Evolutionary conservation across 2,113 vertebrate genomes (phyloP).

Genomic region (Gila orcuttii): DNA sequence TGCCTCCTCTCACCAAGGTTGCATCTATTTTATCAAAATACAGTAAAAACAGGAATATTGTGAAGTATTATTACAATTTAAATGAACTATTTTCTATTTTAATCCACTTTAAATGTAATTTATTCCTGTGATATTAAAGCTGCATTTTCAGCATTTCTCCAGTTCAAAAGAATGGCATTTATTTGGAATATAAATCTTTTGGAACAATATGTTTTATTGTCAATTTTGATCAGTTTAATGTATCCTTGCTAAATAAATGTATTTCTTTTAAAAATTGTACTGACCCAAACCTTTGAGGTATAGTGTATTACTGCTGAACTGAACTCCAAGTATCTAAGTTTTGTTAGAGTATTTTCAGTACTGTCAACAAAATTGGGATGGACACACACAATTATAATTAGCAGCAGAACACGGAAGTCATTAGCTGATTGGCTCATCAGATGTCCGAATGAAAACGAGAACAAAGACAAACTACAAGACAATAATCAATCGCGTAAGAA

Average conservation of each 20-base stretch:
- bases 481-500: not conserved
- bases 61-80: not conserved
- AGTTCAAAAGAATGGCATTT: not conserved
- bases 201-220: not conserved
- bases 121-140: not conserved
- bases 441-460: not conserved
- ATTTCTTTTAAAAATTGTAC: no score
- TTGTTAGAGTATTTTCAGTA: not conserved
- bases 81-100: not conserved
- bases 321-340: not conserved
- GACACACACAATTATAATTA: not conserved
- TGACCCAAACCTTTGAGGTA: not conserved
- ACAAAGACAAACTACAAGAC: constrained; percentile 2
- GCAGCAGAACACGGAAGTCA: not conserved
- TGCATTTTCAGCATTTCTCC: no score
- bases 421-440: constrained; percentile 1
- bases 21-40: not conserved
- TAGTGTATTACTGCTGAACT: not conserved
- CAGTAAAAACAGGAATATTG: not conserved
- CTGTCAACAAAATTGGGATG: not conserved
- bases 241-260: not conserved
- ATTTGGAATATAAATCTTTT: not conserved
- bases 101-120: not conserved
- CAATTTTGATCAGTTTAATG: not conserved
- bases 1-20: not conserved